Percentiles rank a stretch among this genome's conserved stretches.
phyloP scores from a whole-genome alignment of 2,797 vertebrate genomes.

The Borostomias antarcticus region DNA sequence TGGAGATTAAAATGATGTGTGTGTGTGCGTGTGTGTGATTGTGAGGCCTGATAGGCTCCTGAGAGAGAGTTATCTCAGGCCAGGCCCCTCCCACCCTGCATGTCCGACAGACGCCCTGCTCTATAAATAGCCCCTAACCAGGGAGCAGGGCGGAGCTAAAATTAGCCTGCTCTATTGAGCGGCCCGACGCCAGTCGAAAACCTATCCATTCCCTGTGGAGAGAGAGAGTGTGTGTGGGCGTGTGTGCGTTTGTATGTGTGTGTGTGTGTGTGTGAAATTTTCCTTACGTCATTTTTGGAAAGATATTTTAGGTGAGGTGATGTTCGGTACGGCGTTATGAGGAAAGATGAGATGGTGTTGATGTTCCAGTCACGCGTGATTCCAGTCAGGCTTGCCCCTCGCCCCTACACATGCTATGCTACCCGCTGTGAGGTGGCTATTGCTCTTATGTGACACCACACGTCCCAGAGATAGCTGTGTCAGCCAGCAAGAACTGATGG shows the following conservation, averaged over 20 bases:
- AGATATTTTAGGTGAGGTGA: no score
- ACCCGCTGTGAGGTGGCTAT: no score
- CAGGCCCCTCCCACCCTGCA: constrained; percentile 37
- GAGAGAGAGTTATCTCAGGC: constrained; percentile 26
- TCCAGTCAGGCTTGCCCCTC: no score
- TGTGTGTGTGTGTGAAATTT: background rate
- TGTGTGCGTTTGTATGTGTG: background rate
- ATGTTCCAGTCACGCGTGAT: no score
- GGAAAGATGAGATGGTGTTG: no score
- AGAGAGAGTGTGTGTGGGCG: background rate
- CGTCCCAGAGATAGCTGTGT: no score
- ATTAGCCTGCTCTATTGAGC: constrained; percentile 39
- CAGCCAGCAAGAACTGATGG: no score
- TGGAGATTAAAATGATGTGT: no score
- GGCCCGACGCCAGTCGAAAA: background rate
- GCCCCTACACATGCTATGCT: no score
- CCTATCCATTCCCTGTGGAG: background rate
- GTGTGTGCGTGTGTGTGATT: constrained; percentile 3
- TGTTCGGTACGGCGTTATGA: no score
- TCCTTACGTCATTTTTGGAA: no score
- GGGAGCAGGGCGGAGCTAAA: constrained; percentile 27
- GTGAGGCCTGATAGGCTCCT: constrained; percentile 14
- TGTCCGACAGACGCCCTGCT: constrained; percentile 35
- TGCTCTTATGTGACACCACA: no score
- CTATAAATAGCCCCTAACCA: constrained; percentile 45